Percentiles rank a stretch among this genome's conserved stretches.
phyloP scores from a whole-genome alignment of 2,797 vertebrate species.

The Premnoplex brunnescens region DNA sequence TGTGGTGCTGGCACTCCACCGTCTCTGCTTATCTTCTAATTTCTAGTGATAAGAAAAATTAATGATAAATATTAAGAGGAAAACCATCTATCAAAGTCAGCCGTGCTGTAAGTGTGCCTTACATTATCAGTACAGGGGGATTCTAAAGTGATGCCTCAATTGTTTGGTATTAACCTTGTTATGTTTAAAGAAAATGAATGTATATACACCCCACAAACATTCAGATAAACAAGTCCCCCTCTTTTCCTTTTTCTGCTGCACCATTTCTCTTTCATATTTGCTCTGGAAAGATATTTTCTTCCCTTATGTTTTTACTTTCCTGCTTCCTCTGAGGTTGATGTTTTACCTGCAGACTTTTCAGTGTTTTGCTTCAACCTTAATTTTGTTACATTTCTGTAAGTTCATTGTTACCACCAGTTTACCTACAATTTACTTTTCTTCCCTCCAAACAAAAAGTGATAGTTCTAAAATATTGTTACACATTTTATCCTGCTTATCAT shows the following conservation, averaged over 20 bases:
- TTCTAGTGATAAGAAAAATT: background rate
- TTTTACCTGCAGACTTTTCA: background rate
- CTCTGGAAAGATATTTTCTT: background rate
- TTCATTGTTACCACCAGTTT: background rate
- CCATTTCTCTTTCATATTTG: background rate
- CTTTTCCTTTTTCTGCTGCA: background rate
- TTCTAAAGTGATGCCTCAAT: background rate
- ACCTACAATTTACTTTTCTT: background rate
- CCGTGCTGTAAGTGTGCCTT: background rate
- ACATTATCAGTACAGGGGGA: background rate
- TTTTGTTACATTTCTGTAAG: background rate
- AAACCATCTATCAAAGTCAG: background rate
- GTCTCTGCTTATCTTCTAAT: background rate
- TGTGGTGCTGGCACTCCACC: background rate
- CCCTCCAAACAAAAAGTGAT: constrained; percentile 42
- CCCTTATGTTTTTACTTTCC: background rate
- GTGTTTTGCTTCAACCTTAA: background rate
- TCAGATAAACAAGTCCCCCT: background rate
- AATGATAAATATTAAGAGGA: background rate
- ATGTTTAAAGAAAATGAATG: background rate
- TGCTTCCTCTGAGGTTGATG: background rate
- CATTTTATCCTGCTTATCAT: background rate
- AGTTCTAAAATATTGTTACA: constrained; percentile 36
- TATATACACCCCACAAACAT: no score
- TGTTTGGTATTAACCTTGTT: background rate